A percentile compares a stretch with the other conserved stretches of the same genome.
Evolutionary conservation across 2,888 invertebrate genomes (phyloP).

Genomic region (Sclerodermus sp.): DNA sequence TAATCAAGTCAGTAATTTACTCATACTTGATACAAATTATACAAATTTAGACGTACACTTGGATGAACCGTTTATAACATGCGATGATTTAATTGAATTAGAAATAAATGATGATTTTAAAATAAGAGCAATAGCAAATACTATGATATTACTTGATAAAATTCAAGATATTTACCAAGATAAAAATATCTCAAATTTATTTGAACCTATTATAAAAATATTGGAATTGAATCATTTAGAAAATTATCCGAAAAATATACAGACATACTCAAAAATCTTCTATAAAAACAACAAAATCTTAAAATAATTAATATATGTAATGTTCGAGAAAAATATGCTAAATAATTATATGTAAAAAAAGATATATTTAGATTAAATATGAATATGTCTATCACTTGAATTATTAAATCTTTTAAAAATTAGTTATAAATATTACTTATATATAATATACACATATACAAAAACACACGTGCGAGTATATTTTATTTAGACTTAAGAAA

Average conservation of each 20-base stretch:
- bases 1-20: slow-evolving; percentile 62
- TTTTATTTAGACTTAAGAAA: too few relatives aligned
- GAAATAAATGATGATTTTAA: slow-evolving; percentile 68
- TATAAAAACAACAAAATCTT: slow-evolving; percentile 59
- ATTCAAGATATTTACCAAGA: slow-evolving; percentile 51
- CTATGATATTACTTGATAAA: slow-evolving; percentile 64
- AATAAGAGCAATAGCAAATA: slow-evolving; percentile 63
- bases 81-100: slow-evolving; percentile 62
- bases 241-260: slow-evolving; percentile 66
- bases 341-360: too few relatives aligned
- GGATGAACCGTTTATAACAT: slow-evolving; percentile 57
- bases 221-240: slow-evolving; percentile 63
- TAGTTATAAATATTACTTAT: too few relatives aligned
- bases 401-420: too few relatives aligned
- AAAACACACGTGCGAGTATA: too few relatives aligned
- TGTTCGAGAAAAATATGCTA: slow-evolving; percentile 71
- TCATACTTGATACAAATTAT: slow-evolving; percentile 64
- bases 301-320: slow-evolving; percentile 63
- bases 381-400: background rate
- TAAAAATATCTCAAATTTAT: slow-evolving; percentile 45
- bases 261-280: slow-evolving; percentile 55
- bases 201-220: slow-evolving; percentile 61
- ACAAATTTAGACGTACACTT: slow-evolving; percentile 48
- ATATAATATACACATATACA: too few relatives aligned
- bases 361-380: slow-evolving; percentile 3